phyloP scores from a whole-genome alignment of 2,797 vertebrate species.

The Cephalopachus bancanus region DNA sequence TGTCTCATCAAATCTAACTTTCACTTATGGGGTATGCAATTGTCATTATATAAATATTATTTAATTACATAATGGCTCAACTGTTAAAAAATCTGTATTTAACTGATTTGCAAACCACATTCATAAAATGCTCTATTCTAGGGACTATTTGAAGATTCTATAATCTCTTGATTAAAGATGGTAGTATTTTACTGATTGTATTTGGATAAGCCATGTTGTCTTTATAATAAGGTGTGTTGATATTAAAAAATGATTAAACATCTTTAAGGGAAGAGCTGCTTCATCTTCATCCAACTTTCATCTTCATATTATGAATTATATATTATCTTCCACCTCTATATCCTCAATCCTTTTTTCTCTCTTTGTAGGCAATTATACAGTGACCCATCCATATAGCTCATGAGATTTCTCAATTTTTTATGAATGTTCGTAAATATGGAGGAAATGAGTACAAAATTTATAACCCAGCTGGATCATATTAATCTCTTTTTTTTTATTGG shows the following conservation, averaged over 20 bases:
- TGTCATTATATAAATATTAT: conserved; percentile 69
- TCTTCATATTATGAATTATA: conserved; percentile 71
- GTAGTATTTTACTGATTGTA: conserved; percentile 62
- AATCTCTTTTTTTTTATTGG: conserved; percentile 29
- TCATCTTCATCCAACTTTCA: conserved; percentile 62
- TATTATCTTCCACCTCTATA: conserved; percentile 57
- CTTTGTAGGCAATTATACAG: conserved; percentile 74
- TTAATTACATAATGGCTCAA: conserved; percentile 69
- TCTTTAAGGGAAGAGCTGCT: conserved; percentile 68
- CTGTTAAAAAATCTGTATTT: conserved; percentile 68
- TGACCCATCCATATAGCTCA: conserved; percentile 74
- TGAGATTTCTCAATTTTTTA: conserved; percentile 75
- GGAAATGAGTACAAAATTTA: conserved; percentile 84
- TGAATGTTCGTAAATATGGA: conserved; percentile 66
- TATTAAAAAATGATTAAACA: conserved; percentile 82
- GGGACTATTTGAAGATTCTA: conserved; percentile 75
- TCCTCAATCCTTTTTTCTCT: conserved; percentile 65
- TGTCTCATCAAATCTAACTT: conserved; percentile 60
- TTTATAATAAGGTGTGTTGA: conserved; percentile 66
- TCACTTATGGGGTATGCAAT: conserved; percentile 72
- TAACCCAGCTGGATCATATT: conserved; percentile 68
- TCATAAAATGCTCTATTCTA: conserved; percentile 53
- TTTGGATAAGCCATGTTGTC: conserved; percentile 68
- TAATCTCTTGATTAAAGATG: conserved; percentile 54
- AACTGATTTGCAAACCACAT: conserved; percentile 38